phyloP scores from a whole-genome alignment of 2,113 vertebrate genomes.

The Apteryx owenii region DNA sequence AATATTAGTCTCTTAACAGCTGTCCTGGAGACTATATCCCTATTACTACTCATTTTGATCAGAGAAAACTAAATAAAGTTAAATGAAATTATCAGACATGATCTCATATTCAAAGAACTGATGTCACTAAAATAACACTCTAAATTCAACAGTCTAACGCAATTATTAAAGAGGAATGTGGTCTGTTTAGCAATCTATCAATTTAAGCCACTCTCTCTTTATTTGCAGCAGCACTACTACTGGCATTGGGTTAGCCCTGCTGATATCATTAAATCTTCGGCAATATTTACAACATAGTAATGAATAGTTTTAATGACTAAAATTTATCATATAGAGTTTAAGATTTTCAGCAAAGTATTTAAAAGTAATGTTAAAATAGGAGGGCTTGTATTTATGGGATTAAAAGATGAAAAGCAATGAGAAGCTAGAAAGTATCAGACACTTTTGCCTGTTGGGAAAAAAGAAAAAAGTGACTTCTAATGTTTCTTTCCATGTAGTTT shows the following conservation, averaged over 20 bases:
- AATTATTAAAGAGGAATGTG: not conserved
- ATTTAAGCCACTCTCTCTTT: not conserved
- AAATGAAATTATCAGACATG: constrained; percentile 10
- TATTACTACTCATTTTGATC: not conserved
- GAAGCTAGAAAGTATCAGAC: not conserved
- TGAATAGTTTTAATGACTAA: not conserved
- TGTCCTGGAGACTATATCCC: not conserved
- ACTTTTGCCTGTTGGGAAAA: not conserved
- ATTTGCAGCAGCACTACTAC: not conserved
- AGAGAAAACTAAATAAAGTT: constrained; percentile 11
- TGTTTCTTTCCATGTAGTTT: not conserved
- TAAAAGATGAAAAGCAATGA: not conserved
- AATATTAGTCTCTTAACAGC: constrained; percentile 15
- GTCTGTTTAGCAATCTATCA: not conserved
- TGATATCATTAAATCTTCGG: not conserved
- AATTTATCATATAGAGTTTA: not conserved
- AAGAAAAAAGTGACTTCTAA: not conserved
- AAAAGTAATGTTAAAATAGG: not conserved
- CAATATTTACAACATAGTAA: not conserved
- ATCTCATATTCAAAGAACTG: constrained; percentile 4
- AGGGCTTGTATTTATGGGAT: not conserved
- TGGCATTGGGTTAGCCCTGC: not conserved
- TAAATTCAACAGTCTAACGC: not conserved
- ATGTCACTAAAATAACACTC: not conserved
- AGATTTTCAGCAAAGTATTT: not conserved